These are phyloP conservation scores for Sebastes matsubarae DNA, from an alignment of 2,797 vertebrate species.

Conservation along the genomic window DNA sequence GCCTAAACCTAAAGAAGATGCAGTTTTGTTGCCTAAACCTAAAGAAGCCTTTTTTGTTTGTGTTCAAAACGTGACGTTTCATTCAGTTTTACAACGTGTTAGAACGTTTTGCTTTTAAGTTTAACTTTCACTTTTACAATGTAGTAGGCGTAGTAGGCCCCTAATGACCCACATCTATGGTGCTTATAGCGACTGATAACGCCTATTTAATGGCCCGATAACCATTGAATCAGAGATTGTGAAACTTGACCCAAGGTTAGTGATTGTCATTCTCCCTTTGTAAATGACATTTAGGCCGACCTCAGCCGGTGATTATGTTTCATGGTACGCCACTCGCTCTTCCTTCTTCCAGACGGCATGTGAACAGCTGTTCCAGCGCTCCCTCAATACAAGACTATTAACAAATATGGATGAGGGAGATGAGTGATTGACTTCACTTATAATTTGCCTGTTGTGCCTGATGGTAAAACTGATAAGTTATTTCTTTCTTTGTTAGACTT, in stretches of 20 bases:
- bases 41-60: no score
- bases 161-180: no score
- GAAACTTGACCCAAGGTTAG: not conserved
- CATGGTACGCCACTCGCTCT: not conserved
- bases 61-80: no score
- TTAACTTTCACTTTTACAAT: no score
- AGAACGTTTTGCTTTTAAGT: no score
- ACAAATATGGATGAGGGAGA: not conserved
- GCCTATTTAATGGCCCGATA: not conserved
- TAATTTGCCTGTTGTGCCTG: not conserved
- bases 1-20: no score
- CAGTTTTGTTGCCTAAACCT: no score
- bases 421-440: not conserved
- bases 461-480: not conserved
- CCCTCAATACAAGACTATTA: not conserved
- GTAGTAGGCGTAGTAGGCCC: no score
- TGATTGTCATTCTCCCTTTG: not conserved
- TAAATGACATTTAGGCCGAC: no score
- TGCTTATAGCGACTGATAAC: no score
- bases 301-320: not conserved
- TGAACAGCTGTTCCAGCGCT: conserved; percentile 1
- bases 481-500: not conserved
- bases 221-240: not conserved
- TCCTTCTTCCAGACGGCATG: not conserved
- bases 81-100: no score